Evolutionary conservation across 1,140 invertebrate species (phyloP).

Genomic region (Bombus picipes): DNA sequence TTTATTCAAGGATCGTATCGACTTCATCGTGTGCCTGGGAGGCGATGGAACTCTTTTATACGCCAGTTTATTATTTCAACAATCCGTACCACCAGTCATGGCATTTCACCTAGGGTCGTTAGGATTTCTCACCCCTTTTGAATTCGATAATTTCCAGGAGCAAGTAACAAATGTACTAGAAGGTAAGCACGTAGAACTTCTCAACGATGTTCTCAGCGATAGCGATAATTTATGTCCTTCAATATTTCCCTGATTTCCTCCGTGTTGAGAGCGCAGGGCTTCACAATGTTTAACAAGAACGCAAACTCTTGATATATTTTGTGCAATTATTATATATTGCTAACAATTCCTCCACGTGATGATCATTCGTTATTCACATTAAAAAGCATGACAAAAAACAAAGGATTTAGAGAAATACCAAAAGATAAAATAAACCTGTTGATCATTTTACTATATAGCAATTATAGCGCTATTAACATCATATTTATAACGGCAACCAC

Average conservation of each 20-base stretch:
- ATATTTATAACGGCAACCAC: too few species aligned
- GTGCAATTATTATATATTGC: neutral
- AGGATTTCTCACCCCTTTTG: constrained; percentile 97
- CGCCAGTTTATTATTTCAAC: constrained; percentile 96
- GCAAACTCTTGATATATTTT: neutral
- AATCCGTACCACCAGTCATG: constrained; percentile 98
- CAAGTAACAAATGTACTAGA: constrained; percentile 95
- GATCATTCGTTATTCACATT: neutral
- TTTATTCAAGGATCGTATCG: constrained; percentile 92
- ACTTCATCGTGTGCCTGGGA: constrained; percentile 97
- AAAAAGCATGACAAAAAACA: too few species aligned
- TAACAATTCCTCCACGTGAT: neutral
- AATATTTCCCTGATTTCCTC: neutral
- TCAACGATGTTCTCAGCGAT: too few species aligned
- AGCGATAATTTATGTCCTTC: neutral
- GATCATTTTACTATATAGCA: neutral
- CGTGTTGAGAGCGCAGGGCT: neutral
- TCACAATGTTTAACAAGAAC: neutral
- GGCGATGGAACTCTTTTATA: constrained; percentile 98
- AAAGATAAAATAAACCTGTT: neutral
- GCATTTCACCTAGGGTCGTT: constrained; percentile 98
- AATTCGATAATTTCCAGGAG: constrained; percentile 96
- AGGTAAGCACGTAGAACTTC: constrained; percentile 81
- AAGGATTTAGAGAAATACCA: neutral
- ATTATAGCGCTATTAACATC: too few species aligned